A percentile compares a stretch with the other conserved stretches of the same genome.
phyloP scores from a whole-genome alignment of 2,888 invertebrate species.

The Drosophila niveifrons region DNA sequence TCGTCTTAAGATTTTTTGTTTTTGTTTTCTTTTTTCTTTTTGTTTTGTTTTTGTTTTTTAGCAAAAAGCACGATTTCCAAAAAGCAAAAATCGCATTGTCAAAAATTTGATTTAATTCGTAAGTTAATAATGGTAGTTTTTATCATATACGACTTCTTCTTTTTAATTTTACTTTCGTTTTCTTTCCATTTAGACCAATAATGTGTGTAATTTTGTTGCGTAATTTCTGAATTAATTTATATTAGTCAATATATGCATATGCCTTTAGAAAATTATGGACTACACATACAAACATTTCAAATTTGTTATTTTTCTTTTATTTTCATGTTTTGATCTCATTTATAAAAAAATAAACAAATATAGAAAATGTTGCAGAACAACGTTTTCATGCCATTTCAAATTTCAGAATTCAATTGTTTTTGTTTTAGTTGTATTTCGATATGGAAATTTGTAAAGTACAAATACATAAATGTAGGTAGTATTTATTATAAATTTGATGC shows the following conservation, averaged over 20 bases:
- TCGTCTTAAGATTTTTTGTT: constrained; percentile 38
- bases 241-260: constrained; percentile 52
- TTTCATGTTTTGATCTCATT: constrained; percentile 29
- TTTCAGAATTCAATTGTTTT: constrained; percentile 16
- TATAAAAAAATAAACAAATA: constrained; percentile 76
- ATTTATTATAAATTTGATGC: constrained; percentile 34
- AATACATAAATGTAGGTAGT: constrained; percentile 62
- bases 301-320: constrained; percentile 23
- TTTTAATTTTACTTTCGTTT: constrained; percentile 25
- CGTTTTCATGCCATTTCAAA: constrained; percentile 48
- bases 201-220: constrained; percentile 40
- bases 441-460: constrained; percentile 67
- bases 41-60: constrained; percentile 39
- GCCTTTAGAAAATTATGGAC: constrained; percentile 75
- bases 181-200: constrained; percentile 58
- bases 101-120: constrained; percentile 75
- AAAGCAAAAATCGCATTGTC: constrained; percentile 79
- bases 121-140: constrained; percentile 70
- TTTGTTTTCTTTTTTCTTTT: constrained; percentile 30
- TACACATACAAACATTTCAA: constrained; percentile 73
- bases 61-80: constrained; percentile 81
- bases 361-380: constrained; percentile 66
- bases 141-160: constrained; percentile 26
- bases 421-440: constrained; percentile 47
- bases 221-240: constrained; percentile 30